phyloP scores from a whole-genome alignment of 2,113 vertebrate genomes.

The Odontophorus gujanensis region DNA sequence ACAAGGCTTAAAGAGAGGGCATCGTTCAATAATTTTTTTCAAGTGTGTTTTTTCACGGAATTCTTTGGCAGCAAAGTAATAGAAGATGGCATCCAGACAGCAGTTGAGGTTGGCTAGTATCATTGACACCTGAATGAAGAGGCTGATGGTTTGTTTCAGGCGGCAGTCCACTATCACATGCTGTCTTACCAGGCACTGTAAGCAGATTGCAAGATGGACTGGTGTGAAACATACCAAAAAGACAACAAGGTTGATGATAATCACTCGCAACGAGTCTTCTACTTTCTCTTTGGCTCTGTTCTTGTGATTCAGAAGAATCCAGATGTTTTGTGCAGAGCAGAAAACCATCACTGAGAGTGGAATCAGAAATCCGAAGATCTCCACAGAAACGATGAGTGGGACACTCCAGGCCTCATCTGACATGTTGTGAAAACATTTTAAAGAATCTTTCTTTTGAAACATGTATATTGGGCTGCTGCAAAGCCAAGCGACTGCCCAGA shows the following conservation, averaged over 20 bases:
- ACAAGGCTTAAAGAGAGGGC: neutral
- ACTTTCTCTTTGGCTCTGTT: neutral
- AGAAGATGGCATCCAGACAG: constrained; percentile 90
- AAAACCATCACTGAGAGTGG: constrained; percentile 81
- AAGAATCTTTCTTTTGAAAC: constrained; percentile 14
- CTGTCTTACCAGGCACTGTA: constrained; percentile 90
- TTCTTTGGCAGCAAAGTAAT: constrained; percentile 88
- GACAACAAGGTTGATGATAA: constrained; percentile 82
- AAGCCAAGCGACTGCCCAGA: constrained; percentile 80
- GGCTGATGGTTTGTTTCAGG: constrained; percentile 74
- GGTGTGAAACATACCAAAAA: constrained; percentile 91
- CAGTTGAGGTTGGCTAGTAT: constrained; percentile 89
- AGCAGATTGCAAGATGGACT: constrained; percentile 83
- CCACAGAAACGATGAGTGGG: constrained; percentile 76
- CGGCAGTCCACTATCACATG: constrained; percentile 77
- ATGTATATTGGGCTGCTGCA: constrained; percentile 72
- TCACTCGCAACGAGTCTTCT: constrained; percentile 78
- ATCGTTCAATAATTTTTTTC: neutral
- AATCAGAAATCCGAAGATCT: constrained; percentile 87
- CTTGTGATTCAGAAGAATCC: constrained; percentile 58
- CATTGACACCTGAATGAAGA: constrained; percentile 87
- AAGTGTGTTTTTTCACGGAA: constrained; percentile 64
- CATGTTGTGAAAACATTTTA: constrained; percentile 83
- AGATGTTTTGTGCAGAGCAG: constrained; percentile 83
- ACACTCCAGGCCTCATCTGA: constrained; percentile 78